These are phyloP conservation scores for Cebidichthys violaceus DNA, from an alignment of 2,113 vertebrate genomes.

Conservation along the genomic window DNA sequence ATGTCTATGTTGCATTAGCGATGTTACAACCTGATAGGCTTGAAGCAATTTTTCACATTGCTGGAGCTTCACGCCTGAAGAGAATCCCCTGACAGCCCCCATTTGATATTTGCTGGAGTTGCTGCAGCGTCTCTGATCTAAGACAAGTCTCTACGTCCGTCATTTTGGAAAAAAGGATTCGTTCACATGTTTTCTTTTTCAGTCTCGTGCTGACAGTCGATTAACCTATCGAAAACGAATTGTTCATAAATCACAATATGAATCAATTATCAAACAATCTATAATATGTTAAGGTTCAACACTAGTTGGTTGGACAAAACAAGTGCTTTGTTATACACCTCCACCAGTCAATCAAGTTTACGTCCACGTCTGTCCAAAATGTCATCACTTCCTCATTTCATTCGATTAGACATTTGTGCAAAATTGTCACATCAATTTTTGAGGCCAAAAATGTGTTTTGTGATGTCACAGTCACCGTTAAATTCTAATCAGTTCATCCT, in stretches of 20 bases:
- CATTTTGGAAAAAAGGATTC: constrained; percentile 8
- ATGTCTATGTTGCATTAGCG: constrained; percentile 19
- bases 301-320: not conserved
- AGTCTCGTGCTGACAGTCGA: not conserved
- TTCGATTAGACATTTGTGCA: no score
- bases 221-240: not conserved
- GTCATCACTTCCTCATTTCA: no score
- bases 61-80: constrained; percentile 39
- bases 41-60: constrained; percentile 60
- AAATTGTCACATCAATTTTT: no score
- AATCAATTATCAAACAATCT: not conserved
- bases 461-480: no score
- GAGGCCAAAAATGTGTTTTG: no score
- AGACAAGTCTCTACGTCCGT: not conserved
- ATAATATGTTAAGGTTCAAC: not conserved
- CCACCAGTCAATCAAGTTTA: no score
- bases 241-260: not conserved
- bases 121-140: constrained; percentile 11
- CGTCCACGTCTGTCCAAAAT: no score
- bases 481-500: not conserved
- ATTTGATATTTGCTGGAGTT: constrained; percentile 27
- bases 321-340: not conserved
- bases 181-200: not conserved
- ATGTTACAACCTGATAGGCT: constrained; percentile 43
- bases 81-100: constrained; percentile 35